These are phyloP conservation scores for Phyllotis vaccarum DNA, from an alignment of 2,797 vertebrate species.

Conservation along the genomic window DNA sequence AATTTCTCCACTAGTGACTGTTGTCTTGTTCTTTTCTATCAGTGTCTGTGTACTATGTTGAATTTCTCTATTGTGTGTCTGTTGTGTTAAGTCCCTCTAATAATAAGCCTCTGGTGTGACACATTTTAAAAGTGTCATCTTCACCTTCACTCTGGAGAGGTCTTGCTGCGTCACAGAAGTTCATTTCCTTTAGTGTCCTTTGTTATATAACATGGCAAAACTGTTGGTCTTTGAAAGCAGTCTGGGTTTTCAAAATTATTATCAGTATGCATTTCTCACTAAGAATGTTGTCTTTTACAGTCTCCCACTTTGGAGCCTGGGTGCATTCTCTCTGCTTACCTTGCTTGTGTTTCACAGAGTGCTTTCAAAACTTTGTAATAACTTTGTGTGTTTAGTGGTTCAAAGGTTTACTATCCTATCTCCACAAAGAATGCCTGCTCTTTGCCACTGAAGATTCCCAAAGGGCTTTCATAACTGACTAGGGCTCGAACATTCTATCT, in stretches of 20 bases:
- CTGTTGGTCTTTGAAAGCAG: background rate
- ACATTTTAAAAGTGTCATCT: slow-evolving; percentile 24
- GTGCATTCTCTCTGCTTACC: background rate
- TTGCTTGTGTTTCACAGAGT: background rate
- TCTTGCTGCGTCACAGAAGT: background rate
- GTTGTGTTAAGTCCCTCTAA: background rate
- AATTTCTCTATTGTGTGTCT: background rate
- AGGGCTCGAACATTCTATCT: background rate
- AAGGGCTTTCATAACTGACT: background rate
- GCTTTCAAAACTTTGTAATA: background rate
- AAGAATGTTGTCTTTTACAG: background rate
- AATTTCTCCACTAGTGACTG: background rate
- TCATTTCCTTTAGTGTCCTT: background rate
- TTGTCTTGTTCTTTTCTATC: background rate
- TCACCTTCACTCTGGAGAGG: background rate
- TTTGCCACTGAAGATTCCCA: background rate
- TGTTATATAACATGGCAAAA: background rate
- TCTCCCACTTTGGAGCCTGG: background rate
- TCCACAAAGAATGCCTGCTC: background rate
- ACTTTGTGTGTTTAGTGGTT: background rate
- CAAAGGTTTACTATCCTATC: background rate
- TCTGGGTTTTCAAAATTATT: slow-evolving; percentile 16
- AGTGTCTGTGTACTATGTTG: background rate
- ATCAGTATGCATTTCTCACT: background rate
- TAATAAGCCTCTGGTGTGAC: background rate